Percentiles rank a stretch among this genome's conserved stretches.
phyloP scores from a whole-genome alignment of 2,888 invertebrate species.

The Tenthredo livida region DNA sequence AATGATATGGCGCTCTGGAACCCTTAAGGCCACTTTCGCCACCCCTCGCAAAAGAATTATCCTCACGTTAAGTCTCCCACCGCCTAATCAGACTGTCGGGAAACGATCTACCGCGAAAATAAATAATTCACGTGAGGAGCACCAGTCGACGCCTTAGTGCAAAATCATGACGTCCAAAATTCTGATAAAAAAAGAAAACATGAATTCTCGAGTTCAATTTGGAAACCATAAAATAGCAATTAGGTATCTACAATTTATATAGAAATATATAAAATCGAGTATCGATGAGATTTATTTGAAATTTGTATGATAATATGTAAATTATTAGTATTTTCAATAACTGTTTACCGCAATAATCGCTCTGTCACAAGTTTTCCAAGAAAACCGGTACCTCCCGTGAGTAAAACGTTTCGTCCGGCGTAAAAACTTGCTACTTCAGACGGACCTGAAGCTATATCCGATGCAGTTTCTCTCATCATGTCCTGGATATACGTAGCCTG shows the following conservation, averaged over 20 bases:
- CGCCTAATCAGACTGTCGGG: not conserved
- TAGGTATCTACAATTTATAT: not conserved
- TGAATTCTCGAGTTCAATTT: too few species aligned
- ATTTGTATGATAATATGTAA: not conserved
- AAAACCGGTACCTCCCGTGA: constrained; percentile 76
- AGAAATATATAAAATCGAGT: not conserved
- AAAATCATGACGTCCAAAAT: too few species aligned
- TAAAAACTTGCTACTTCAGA: constrained; percentile 71
- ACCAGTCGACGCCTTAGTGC: too few species aligned
- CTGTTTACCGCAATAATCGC: constrained; percentile 72
- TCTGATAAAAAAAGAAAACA: too few species aligned
- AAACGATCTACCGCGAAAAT: not conserved
- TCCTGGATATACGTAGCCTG: constrained; percentile 51
- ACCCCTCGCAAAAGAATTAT: not conserved
- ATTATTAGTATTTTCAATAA: not conserved
- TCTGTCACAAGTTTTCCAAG: constrained; percentile 74
- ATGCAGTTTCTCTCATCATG: constrained; percentile 53
- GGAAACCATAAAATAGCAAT: too few species aligned
- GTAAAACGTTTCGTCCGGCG: constrained; percentile 68
- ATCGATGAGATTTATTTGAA: not conserved
- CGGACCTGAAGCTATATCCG: not conserved
- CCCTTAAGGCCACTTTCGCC: not conserved
- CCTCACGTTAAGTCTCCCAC: not conserved
- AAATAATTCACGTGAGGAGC: too few species aligned
- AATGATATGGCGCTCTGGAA: not conserved